Base-by-base conservation (phyloP, 2,113 vertebrate genomes). In the Sander vitreus region DNA sequence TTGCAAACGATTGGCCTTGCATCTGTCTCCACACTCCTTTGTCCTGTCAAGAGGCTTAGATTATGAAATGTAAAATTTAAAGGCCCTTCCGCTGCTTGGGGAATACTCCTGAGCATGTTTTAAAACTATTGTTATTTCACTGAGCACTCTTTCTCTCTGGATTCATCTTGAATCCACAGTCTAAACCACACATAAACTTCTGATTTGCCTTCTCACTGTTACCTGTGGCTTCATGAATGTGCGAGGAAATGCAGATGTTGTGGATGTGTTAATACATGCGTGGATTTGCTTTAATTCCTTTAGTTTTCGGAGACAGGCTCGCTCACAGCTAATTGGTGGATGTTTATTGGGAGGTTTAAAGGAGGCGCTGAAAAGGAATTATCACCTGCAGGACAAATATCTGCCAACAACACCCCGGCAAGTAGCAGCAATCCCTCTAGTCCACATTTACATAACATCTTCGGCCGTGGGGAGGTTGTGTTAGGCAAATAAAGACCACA, bases 311-410 rank as follows among this genome's bases (percentile, higher is more conserved):
- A 89, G 89, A 91, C 81, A 55, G 60, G 48, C 63, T 65, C 53
- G 23, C 50, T 74, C 73, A 4, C 13, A 33, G 74, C 69, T 84
- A 85, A 91, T 90, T 87, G 73, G 36, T 62, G 76, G 87, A 94
- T 96, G 94, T 95, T 93, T 93, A 96, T 95, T 96, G 85, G 80
- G 68, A 79, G 66, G 60, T 86, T 90, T 88, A 84, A 87, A 90
- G 92, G 85, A 91, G 91, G 93, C 77, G 89, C 81, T 90, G 90
- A 76, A 36, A 43, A 80, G 91, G 88, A 93, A 93, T 93, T 89
- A 92, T 92, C 94, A 92, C 95, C 88, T 93, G 87, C 82, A 53
- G 94, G 90, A 94, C 85, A 91, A 88, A 89, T 87, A 77, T 84
- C 73, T 86, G 85, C 86, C 87, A 83, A 87, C 88, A 91, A 78